Percentiles rank a stretch among this genome's conserved stretches.
These are phyloP conservation scores for Coilia nasus DNA, from an alignment of 2,797 vertebrate species.

Conservation along the genomic window DNA sequence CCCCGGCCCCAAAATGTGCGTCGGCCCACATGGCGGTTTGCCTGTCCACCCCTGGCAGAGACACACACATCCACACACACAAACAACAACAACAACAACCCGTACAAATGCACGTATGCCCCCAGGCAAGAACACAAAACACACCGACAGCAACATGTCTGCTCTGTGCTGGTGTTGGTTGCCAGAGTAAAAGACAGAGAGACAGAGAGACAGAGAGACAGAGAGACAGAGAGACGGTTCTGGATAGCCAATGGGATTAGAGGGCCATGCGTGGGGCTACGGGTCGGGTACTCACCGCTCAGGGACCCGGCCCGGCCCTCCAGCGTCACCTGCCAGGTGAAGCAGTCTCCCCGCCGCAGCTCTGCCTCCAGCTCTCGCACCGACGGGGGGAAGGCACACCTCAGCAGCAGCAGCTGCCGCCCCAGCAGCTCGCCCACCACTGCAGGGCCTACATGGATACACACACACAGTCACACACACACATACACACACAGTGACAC, in stretches of 20 bases:
- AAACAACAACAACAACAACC: neutral
- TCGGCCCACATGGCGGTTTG: no score
- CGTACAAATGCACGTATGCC: neutral
- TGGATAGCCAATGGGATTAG: neutral
- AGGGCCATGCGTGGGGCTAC: neutral
- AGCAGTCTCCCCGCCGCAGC: slow-evolving; percentile 86
- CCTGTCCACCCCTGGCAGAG: no score
- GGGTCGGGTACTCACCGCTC: slow-evolving; percentile 62
- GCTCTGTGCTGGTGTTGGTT: neutral
- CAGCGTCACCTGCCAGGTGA: slow-evolving; percentile 93
- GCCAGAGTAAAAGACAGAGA: slow-evolving; percentile 7
- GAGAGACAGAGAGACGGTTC: slow-evolving; percentile 14
- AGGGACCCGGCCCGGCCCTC: slow-evolving; percentile 89
- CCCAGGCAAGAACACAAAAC: neutral
- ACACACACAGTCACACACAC: no score
- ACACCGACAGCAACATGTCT: neutral
- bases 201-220: slow-evolving; percentile 19
- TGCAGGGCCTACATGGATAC: slow-evolving; percentile 75
- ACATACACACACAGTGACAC: no score
- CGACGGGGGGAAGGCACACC: slow-evolving; percentile 86
- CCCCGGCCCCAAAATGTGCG: no score
- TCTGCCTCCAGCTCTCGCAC: slow-evolving; percentile 87
- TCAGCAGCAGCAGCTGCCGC: slow-evolving; percentile 85
- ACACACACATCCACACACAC: neutral
- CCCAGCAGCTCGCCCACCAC: slow-evolving; percentile 84